phyloP scores from a whole-genome alignment of 2,888 invertebrate species.

The Orthosia gracilis region DNA sequence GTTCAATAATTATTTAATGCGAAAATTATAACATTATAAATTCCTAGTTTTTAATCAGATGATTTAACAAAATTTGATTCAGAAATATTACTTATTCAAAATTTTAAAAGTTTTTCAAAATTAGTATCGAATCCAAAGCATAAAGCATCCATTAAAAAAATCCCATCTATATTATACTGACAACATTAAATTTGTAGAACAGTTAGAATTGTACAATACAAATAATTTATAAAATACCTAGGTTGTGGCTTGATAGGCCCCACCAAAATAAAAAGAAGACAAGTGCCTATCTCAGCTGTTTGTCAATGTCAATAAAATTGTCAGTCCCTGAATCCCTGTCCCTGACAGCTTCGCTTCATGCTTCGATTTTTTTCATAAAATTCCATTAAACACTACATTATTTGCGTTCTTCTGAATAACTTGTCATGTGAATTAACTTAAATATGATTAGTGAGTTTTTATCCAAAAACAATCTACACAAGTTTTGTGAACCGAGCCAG shows the following conservation, averaged over 20 bases:
- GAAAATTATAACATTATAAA: not conserved
- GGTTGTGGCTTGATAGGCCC: not conserved
- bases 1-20: not conserved
- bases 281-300: slow-evolving; percentile 39
- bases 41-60: not conserved
- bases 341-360: slow-evolving; percentile 4
- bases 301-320: slow-evolving; percentile 51
- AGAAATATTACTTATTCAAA: not conserved
- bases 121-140: not conserved
- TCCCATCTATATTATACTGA: not conserved
- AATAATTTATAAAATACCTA: slow-evolving; percentile 11
- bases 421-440: not conserved
- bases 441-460: slow-evolving; percentile 3
- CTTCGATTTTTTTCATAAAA: not conserved
- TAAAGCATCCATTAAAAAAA: no score
- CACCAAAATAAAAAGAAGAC: not conserved
- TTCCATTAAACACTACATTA: not conserved
- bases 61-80: not conserved
- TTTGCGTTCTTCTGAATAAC: slow-evolving; percentile 22
- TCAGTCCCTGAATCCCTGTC: no score
- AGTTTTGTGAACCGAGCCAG: not conserved
- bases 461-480: not conserved
- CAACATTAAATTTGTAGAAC: no score
- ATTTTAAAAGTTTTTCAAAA: not conserved
- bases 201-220: not conserved